Base-by-base conservation (phyloP, 2,113 vertebrate genomes). In the Chaenocephalus aceratus region DNA sequence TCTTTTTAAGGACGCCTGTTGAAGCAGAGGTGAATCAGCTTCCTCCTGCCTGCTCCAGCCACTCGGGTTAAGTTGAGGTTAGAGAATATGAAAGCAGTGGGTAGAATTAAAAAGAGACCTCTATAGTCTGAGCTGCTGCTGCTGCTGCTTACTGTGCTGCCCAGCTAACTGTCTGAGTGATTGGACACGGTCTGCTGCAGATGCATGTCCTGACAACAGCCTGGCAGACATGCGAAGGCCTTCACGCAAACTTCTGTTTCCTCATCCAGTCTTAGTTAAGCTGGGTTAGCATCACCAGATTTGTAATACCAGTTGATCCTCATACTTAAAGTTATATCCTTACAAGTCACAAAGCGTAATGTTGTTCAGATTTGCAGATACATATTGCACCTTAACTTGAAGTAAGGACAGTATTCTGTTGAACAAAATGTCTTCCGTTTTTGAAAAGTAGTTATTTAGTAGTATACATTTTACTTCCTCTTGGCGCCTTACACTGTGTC, bases 41-140 rank as follows among this genome's bases (percentile, higher is more conserved):
- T 75, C 77, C 67, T 77, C 62, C 73, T 13, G 44, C 16, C 66
- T 63, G 73, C 88, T 86, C 71, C 82, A 53, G 65, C 72, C 6
- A 72, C 68, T 84, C 72, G 1, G 90, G 88, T 87, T 83, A 91
- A 90, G 81, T 86, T 75, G 66, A 87, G 82, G 74, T 75, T 65
- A 54, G 66, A 62, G 52, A 59, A 57, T 54, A 75, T 44, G 71
- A 86, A 73, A 81, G 68, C 64, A 15, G 60, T 1, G 12, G 58
- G 46, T 52, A 12, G 79, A 77, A 80, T 77, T 53, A 15, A 63
- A 76, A 82, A 26, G 21, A 53, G 21, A 44, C 56, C 4, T 3
- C 10, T 41, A 10, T 12, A 54, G 56, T 57, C 21, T 36, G 63
- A 76, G 72, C 58, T 16, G 71, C 77, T 4, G 26, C 26, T 4